Base-by-base conservation (phyloP, 2,113 vertebrate genomes). In the Fregata magnificens region DNA sequence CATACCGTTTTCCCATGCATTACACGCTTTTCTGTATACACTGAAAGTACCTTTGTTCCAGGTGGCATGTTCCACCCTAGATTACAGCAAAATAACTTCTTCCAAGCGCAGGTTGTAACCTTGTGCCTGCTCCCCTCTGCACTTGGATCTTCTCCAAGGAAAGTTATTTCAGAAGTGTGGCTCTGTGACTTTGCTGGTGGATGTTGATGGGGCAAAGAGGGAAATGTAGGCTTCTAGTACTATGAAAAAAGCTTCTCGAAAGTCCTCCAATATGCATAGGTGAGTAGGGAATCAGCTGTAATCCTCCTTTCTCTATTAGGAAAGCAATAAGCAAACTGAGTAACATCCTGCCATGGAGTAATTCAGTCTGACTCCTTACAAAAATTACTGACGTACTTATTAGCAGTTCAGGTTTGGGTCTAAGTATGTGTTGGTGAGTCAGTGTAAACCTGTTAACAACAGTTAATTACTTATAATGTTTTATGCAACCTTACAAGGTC, bases 401-500 rank as follows among this genome's bases (percentile, higher is more conserved):
- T 95, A 95, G 70, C 34, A 80, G 89, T 82, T 95, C 52, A 90
- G 56, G 22, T 89, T 89, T 95, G 71, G 63, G 77, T 77, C 32
- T 89, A 38, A 32, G 52, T 52, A 67, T 69, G 49, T 87, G 40
- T 79, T 94, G 31, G 49, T 91, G 58, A 85, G 55, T 77, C 53
- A 56, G 72, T 62, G 34, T 55, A 93, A 91, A 82, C 52, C 73
- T 93, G 52, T 80, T 93, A 94, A 87, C 77, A 87, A 24, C 78
- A 76, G 78, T 80, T 87, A 97, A 96, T 94, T 96, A 85, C 65
- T 95, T 86, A 24, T 1, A 78, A 34, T 87, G 44, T 84, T 95
- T 95, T 87, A 78, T 85, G 89, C 70, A 94, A 72, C 70, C 53
- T 94, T 85, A 80, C 34, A 61, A 82, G 82, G 72, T 94, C 78